Evolutionary conservation across 2,797 vertebrate genomes (phyloP).

Genomic region (Anguilla marmorata): DNA sequence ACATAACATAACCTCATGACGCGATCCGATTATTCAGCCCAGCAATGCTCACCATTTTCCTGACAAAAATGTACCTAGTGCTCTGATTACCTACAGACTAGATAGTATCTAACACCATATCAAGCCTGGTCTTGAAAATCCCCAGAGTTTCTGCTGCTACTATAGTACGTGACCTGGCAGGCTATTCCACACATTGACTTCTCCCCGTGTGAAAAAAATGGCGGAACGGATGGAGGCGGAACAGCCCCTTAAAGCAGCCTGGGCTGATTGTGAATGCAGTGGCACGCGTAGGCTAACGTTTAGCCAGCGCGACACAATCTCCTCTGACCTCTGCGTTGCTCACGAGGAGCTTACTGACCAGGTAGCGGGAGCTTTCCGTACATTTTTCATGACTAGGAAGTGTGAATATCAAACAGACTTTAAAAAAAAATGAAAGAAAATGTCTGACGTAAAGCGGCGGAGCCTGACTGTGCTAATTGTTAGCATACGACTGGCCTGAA

Average conservation of each 20-base stretch:
- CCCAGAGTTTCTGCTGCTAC: too few relatives aligned
- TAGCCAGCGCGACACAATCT: constrained; percentile 54
- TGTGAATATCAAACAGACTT: constrained; percentile 63
- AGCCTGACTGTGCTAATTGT: constrained; percentile 24
- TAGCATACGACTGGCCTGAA: not conserved
- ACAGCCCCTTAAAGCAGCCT: constrained; percentile 56
- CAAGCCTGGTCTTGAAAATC: too few relatives aligned
- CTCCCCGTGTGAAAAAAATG: too few relatives aligned
- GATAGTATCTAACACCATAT: too few relatives aligned
- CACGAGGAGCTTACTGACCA: constrained; percentile 65
- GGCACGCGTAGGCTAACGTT: constrained; percentile 57
- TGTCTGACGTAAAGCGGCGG: constrained; percentile 30
- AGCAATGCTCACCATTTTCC: too few relatives aligned
- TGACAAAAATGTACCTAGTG: too few relatives aligned
- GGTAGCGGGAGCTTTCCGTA: constrained; percentile 54
- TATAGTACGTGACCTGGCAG: too few relatives aligned
- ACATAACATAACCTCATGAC: too few relatives aligned
- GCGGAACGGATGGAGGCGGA: too few relatives aligned
- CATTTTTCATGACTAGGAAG: constrained; percentile 66
- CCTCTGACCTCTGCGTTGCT: constrained; percentile 63
- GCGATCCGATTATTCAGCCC: too few relatives aligned
- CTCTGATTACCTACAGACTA: too few relatives aligned
- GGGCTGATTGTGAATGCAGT: constrained; percentile 43
- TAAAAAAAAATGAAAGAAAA: constrained; percentile 40
- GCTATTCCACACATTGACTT: too few relatives aligned